Base-by-base conservation (phyloP, 2,888 invertebrate genomes). In the Hanleya hanleyi region DNA sequence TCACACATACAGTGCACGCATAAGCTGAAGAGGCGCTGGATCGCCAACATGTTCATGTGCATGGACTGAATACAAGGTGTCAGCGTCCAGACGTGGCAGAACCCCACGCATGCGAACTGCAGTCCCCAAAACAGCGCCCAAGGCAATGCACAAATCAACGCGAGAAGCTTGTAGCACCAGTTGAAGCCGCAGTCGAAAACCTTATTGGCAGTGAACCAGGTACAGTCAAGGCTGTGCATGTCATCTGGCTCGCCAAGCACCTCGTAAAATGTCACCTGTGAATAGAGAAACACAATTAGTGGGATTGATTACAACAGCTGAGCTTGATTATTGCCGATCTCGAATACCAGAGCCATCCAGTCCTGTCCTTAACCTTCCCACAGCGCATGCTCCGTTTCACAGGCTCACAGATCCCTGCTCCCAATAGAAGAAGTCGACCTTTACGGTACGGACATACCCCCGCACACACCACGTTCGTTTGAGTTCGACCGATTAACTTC, bases 1-100 rank as follows among this genome's bases (percentile, higher is more conserved):
- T 71, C 79, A 35, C 49, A 74, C 32, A 32, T 57, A 38, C 77
- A 71, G 68, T 69, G 68, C 7, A 78, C 67, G n/a, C 67, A 66
- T 1, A 51, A 32, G 32, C 35, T 22, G 41, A 51, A 68, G 36
- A 74, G 49, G 38, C 50, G 32, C 64, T 65, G 49, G 9, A 26
- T 15, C 5, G 35, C 29, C 22, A 33, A n/a, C 6, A 64, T 29
- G 29, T 75, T 61, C 32, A 75, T 69, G 26, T 73, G 35, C 26
- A 57, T 57, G 61, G 88, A 92, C 69, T 94, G 92, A 51, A 94
- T 89, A 73, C 93, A 93, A 0, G 95, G 94, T 0, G 92, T 93
- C n/a, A 93, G 91, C 86, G 94, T 94, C 95, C 95, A 95, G 84
- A 95, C 94, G 91, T 94, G 94, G 29, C 65, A 22, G 51, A 77